Percentiles rank a stretch among this genome's conserved stretches.
Conservation (phyloP, 2,797 vertebrate genomes). For the Triplophysa bombifrons region DNA sequence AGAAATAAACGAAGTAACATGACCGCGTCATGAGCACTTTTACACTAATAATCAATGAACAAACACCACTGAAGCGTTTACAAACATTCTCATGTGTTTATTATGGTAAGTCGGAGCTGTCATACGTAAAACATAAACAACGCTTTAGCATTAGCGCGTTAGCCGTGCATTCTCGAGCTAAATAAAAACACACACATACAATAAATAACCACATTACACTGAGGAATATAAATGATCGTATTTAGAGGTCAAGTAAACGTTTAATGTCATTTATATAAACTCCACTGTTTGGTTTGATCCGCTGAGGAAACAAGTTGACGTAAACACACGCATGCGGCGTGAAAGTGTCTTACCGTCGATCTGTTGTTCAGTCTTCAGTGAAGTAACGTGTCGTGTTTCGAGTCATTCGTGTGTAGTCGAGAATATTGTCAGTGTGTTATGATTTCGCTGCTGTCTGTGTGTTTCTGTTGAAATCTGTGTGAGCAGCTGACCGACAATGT, state of each 20-base stretch:
- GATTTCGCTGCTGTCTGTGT: conserved; percentile 17
- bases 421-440: background rate
- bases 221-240: background rate
- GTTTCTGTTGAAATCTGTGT: conserved; percentile 22
- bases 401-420: background rate
- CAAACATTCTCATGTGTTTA: background rate
- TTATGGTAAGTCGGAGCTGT: background rate
- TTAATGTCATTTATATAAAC: background rate
- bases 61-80: background rate
- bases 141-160: conserved; percentile 39
- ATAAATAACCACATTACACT: too few relatives aligned
- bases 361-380: conserved; percentile 4
- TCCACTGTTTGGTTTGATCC: background rate
- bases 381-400: background rate
- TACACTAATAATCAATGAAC: background rate
- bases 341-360: conserved; percentile 32
- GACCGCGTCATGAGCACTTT: background rate
- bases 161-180: conserved; percentile 3
- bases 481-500: background rate
- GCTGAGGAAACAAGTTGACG: background rate
- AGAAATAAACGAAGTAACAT: too few relatives aligned
- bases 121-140: background rate
- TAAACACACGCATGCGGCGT: background rate
- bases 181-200: background rate
- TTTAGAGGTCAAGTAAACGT: background rate